These are phyloP conservation scores for Mormyrops boulengeri DNA, from an alignment of 2,797 vertebrate species.

Conservation along the genomic window DNA sequence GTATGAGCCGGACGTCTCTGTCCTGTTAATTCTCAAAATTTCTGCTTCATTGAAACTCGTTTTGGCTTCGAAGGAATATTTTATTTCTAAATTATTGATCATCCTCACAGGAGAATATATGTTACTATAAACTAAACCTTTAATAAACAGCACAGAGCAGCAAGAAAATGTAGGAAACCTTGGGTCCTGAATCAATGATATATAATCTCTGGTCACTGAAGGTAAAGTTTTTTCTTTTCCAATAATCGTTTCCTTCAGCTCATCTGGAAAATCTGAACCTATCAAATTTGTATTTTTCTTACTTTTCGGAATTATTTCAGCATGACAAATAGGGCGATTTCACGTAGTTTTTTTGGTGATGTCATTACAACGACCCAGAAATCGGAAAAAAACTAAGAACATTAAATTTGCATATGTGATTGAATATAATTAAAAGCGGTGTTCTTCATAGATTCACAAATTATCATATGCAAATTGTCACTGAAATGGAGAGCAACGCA, in stretches of 20 bases:
- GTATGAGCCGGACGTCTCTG: neutral
- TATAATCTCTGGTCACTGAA: neutral
- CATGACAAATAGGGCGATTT: conserved; percentile 22
- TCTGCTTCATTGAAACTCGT: neutral
- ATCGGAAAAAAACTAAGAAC: conserved; percentile 1
- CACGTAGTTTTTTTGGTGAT: conserved; percentile 27
- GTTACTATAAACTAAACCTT: neutral
- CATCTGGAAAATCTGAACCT: conserved; percentile 30
- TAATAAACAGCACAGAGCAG: neutral
- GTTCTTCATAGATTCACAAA: neutral
- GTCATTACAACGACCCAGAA: conserved; percentile 23
- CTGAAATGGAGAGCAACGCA: neutral
- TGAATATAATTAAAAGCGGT: neutral
- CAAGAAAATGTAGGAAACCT: neutral
- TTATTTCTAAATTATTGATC: neutral
- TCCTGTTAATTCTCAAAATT: neutral
- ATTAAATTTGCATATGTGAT: conserved; percentile 11
- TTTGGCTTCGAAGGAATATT: neutral
- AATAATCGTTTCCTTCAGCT: conserved; percentile 28
- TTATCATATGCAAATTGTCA: neutral
- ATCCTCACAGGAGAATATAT: neutral
- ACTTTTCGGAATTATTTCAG: conserved; percentile 32
- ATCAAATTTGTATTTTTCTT: conserved; percentile 17
- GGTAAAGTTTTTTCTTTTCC: neutral
- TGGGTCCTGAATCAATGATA: neutral